Base-by-base conservation (phyloP, 2,888 invertebrate genomes). In the Prosopocoilus inquinatus region DNA sequence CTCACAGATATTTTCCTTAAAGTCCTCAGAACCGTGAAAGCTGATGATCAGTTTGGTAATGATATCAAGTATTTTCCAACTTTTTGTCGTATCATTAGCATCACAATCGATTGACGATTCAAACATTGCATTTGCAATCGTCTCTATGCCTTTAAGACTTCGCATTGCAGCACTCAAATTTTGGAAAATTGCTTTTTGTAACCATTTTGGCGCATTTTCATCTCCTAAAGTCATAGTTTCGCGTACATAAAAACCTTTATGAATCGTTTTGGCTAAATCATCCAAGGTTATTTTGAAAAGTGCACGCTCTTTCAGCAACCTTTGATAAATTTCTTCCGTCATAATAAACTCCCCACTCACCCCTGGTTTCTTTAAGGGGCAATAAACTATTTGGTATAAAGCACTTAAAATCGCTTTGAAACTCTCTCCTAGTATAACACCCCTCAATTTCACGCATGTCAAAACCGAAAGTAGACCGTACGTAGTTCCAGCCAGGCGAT, bases 61-160 rank as follows among this genome's bases (percentile, higher is more conserved):
- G 64, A 85, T 79, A 54, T 88, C 85, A 64, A 87, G 79, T 71
- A 84, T 84, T 66, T 82, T 80, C 89, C 89, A 89, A 64, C 85
- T 83, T 64, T 78, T 76, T 1, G 84, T 83, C 12, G 79, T 78
- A 64, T 88, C 75, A 33, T 58, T 58, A 3, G 45, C 20, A 39
- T 62, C 62, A 35, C 63, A 64, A 53, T 72, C 67, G 12, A 57
- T 64, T 3, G 59, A 52, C n/a, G 68, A 67, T 51, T 70, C 70
- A 33, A 88, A 81, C 67, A 90, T 82, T 43, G 87, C 87, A 65
- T 81, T 74, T 34, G 87, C 81, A 9, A 90, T 75, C 54, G 84
- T 82, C 45, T 83, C 72, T 44, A 91, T 76, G 3, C 91, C 91
- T 62, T 84, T 82, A 1, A 83, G 75, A 53, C 80, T 75, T 55